Evolutionary conservation across 2,888 invertebrate genomes (phyloP).

Genomic region (Drosophila tanythrix): DNA sequence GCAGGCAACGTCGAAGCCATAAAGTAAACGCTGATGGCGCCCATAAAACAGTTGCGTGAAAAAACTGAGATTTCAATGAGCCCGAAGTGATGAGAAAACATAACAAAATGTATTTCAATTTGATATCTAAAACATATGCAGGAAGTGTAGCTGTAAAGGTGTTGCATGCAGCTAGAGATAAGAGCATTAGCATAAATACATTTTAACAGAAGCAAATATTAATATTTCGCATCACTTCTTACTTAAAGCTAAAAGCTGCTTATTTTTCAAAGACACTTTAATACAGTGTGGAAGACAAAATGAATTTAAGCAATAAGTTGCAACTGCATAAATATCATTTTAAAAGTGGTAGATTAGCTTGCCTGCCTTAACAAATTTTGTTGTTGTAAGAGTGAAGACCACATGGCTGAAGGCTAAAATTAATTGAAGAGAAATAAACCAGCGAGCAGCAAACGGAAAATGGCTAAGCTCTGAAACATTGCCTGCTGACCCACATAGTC

Average conservation of each 20-base stretch:
- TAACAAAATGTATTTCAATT: background rate
- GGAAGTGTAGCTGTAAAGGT: background rate
- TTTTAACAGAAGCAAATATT: background rate
- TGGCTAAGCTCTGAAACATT: slow-evolving; percentile 24
- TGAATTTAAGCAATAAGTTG: background rate
- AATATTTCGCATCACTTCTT: background rate
- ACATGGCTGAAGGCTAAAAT: slow-evolving; percentile 29
- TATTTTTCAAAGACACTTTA: background rate
- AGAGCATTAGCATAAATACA: background rate
- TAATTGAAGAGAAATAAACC: slow-evolving; percentile 63
- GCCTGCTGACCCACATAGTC: slow-evolving; percentile 77
- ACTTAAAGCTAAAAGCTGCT: background rate
- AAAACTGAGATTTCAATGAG: slow-evolving; percentile 48
- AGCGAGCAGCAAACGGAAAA: slow-evolving; percentile 24
- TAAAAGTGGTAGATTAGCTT: background rate
- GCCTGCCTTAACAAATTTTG: background rate
- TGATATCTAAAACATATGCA: background rate
- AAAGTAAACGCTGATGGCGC: slow-evolving; percentile 51
- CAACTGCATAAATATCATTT: background rate
- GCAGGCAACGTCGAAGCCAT: slow-evolving; percentile 31
- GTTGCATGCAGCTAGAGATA: background rate
- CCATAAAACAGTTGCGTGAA: slow-evolving; percentile 49
- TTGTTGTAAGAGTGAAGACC: slow-evolving; percentile 15
- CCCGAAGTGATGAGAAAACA: background rate
- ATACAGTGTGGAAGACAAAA: background rate